Evolutionary conservation across 1,140 invertebrate genomes (phyloP).

Genomic region (Drosophila mayri): DNA sequence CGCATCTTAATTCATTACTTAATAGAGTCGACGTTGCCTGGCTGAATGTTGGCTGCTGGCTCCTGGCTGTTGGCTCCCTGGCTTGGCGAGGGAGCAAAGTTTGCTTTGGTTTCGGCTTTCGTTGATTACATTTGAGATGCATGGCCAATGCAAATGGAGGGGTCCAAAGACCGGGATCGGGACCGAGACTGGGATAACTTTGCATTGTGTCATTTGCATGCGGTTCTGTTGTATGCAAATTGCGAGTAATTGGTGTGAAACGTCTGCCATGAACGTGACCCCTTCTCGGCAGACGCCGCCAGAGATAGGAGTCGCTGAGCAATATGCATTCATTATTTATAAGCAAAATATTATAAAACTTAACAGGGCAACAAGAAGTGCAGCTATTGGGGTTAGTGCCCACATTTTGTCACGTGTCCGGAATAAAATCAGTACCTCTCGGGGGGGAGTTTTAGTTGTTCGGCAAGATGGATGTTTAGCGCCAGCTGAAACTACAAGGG

Average conservation of each 20-base stretch:
- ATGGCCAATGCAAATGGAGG: conserved; percentile 53
- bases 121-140: conserved; percentile 81
- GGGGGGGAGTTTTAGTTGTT: conserved; percentile 8
- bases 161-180: conserved; percentile 1
- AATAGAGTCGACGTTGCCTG: conserved; percentile 59
- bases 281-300: conserved; percentile 26
- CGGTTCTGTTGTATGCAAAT: conserved; percentile 78
- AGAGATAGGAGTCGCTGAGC: conserved; percentile 10
- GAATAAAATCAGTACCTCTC: conserved; percentile 57
- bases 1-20: conserved; percentile 78
- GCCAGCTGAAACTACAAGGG: conserved; percentile 18
- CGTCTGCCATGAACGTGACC: conserved; percentile 72
- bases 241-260: conserved; percentile 82
- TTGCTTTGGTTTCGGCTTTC: conserved; percentile 52
- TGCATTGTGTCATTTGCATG: conserved; percentile 79
- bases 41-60: background rate
- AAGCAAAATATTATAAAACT: conserved; percentile 53
- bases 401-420: conserved; percentile 63
- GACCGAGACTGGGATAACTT: conserved; percentile 41
- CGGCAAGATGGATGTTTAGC: conserved; percentile 37
- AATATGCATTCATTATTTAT: conserved; percentile 72
- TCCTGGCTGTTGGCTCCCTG: conserved; percentile 15
- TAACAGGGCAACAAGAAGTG: conserved; percentile 26
- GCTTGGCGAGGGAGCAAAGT: conserved; percentile 45
- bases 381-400: conserved; percentile 15